These are phyloP conservation scores for Myathropa florea DNA, from an alignment of 2,888 invertebrate genomes.

Conservation along the genomic window DNA sequence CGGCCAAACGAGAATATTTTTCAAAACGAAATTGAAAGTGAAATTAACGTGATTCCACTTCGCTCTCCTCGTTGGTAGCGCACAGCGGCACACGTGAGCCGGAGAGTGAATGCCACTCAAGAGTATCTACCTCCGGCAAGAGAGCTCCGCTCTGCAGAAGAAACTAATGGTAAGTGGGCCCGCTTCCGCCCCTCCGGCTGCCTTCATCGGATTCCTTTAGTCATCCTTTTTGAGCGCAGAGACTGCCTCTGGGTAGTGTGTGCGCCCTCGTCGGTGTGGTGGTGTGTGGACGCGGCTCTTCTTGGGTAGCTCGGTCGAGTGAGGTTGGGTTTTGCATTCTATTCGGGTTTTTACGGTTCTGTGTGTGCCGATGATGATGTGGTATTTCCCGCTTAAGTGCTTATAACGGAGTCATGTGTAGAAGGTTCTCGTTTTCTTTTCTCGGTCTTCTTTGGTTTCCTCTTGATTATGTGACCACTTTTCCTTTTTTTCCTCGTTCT, in stretches of 20 bases:
- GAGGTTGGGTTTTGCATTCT: constrained; percentile 49
- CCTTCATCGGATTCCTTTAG: not conserved
- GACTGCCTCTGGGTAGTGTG: not conserved
- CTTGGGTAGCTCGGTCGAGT: constrained; percentile 11
- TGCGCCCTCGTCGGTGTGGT: not conserved
- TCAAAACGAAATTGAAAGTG: constrained; percentile 67
- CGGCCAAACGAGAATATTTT: constrained; percentile 12
- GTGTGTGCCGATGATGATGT: constrained; percentile 49
- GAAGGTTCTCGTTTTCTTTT: constrained; percentile 56
- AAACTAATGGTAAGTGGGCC: constrained; percentile 39
- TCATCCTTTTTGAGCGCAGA: not conserved
- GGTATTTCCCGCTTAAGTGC: constrained; percentile 59
- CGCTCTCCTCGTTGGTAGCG: not conserved
- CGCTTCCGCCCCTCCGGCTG: not conserved
- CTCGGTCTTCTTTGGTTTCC: constrained; percentile 17
- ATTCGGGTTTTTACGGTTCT: constrained; percentile 65
- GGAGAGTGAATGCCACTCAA: not conserved
- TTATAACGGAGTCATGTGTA: constrained; percentile 68
- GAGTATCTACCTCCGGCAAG: not conserved
- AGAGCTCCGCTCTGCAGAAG: constrained; percentile 30
- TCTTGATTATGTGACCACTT: constrained; percentile 65
- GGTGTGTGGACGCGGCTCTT: not conserved
- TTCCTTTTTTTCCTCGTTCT: constrained; percentile 49
- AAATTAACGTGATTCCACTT: constrained; percentile 55
- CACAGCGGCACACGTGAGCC: constrained; percentile 13